Percentiles rank a stretch among this genome's conserved stretches.
These are phyloP conservation scores for Tribolium madens DNA, from an alignment of 1,140 invertebrate genomes.

Conservation along the genomic window DNA sequence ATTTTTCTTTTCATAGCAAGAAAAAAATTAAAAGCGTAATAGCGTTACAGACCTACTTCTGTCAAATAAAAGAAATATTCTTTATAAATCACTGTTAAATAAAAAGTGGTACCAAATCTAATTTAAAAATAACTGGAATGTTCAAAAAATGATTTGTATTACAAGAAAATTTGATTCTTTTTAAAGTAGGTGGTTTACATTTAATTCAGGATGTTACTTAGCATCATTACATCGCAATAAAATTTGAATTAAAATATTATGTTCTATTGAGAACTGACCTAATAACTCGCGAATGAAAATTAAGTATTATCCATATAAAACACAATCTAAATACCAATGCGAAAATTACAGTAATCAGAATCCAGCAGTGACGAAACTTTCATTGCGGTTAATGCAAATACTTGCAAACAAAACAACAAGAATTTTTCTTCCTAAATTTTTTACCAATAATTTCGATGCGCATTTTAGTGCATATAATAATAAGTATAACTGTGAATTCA, in stretches of 20 bases:
- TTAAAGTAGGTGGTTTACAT: not conserved
- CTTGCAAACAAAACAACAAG: not conserved
- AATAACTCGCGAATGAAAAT: slow-evolving; percentile 20
- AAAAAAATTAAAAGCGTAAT: not conserved
- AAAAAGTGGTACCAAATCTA: not conserved
- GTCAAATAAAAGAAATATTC: not conserved
- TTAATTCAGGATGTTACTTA: not conserved
- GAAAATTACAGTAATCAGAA: slow-evolving; percentile 30
- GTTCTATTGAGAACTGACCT: slow-evolving; percentile 1
- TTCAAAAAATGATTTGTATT: not conserved
- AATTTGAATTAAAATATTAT: slow-evolving; percentile 11
- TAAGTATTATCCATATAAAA: slow-evolving; percentile 23
- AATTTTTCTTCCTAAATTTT: not conserved
- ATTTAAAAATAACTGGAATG: not conserved
- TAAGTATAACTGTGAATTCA: slow-evolving; percentile 2
- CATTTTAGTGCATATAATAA: not conserved
- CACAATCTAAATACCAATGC: slow-evolving; percentile 21
- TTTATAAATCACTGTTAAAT: no score
- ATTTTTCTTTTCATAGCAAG: no score
- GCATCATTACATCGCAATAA: not conserved
- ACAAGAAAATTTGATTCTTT: no score
- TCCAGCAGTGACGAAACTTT: slow-evolving; percentile 28
- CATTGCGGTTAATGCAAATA: slow-evolving; percentile 13
- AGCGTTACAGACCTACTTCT: not conserved
- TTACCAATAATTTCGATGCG: not conserved